phyloP scores from a whole-genome alignment of 2,888 invertebrate species.

The Mactromeris polynyma region DNA sequence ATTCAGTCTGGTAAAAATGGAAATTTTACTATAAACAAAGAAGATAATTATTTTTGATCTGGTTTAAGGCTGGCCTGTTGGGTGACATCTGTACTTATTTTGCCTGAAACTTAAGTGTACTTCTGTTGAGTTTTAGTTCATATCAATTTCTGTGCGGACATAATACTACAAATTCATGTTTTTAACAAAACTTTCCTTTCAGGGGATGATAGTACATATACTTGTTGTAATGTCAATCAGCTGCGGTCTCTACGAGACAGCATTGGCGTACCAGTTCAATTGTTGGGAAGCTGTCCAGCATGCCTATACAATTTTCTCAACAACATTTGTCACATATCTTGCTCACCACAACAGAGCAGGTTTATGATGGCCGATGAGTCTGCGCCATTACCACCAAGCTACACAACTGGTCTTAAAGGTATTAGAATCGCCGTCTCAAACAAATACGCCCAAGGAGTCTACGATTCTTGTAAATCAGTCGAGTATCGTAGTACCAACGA shows the following conservation, averaged over 20 bases:
- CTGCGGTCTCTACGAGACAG: conserved; percentile 80
- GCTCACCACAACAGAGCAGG: conserved; percentile 92
- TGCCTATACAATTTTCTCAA: conserved; percentile 94
- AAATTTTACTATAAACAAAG: no score
- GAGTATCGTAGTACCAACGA: conserved; percentile 91
- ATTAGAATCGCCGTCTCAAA: conserved; percentile 92
- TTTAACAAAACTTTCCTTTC: conserved; percentile 21
- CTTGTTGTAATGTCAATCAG: conserved; percentile 85
- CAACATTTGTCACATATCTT: conserved; percentile 95
- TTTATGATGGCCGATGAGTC: conserved; percentile 90
- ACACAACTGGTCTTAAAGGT: conserved; percentile 77
- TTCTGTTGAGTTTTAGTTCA: no score
- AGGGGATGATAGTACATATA: conserved; percentile 64
- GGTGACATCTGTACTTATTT: no score
- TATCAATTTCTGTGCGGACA: no score
- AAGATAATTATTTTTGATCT: no score
- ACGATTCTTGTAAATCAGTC: conserved; percentile 94
- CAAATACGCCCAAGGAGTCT: conserved; percentile 91
- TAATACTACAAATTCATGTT: no score
- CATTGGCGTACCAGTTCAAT: conserved; percentile 90
- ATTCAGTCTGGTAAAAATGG: no score
- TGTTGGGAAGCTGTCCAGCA: conserved; percentile 94
- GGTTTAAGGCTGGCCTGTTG: no score
- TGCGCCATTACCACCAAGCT: conserved; percentile 27
- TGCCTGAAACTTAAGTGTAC: no score